A percentile compares a stretch with the other conserved stretches of the same genome.
Evolutionary conservation across 2,888 invertebrate genomes (phyloP).

Genomic region (Leptothorax acervorum): DNA sequence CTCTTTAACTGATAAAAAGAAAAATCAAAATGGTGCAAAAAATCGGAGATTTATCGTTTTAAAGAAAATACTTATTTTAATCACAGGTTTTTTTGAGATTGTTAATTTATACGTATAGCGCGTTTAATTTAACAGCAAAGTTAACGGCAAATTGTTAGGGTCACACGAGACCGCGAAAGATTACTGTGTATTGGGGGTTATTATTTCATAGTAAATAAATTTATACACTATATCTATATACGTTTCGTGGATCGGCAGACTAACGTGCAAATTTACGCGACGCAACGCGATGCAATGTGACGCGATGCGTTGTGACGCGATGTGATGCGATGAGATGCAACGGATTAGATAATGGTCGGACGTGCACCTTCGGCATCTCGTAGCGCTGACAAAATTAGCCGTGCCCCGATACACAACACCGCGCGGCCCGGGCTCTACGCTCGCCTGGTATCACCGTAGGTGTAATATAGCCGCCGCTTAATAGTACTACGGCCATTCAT

Average conservation of each 20-base stretch:
- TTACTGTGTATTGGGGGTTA: background rate
- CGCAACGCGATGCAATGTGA: background rate
- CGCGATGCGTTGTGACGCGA: background rate
- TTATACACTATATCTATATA: background rate
- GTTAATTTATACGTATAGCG: no score
- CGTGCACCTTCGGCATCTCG: slow-evolving; percentile 43
- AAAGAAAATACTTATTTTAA: background rate
- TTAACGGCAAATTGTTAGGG: background rate
- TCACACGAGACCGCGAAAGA: background rate
- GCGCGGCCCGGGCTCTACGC: slow-evolving; percentile 26
- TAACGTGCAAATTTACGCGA: background rate
- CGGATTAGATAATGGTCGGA: slow-evolving; percentile 26
- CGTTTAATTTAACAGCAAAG: background rate
- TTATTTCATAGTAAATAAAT: background rate
- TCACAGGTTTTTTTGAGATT: background rate
- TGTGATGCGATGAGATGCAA: background rate
- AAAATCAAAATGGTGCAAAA: no score
- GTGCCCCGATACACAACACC: slow-evolving; percentile 31
- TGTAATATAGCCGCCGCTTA: slow-evolving; percentile 74
- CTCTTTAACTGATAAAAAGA: background rate
- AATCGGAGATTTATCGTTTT: background rate
- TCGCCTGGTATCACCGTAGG: slow-evolving; percentile 58
- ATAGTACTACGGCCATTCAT: slow-evolving; percentile 82
- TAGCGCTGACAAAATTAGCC: slow-evolving; percentile 40
- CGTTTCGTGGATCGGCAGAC: background rate